Conservation (phyloP, 2,888 invertebrate species). For the Synergus umbraculus region DNA sequence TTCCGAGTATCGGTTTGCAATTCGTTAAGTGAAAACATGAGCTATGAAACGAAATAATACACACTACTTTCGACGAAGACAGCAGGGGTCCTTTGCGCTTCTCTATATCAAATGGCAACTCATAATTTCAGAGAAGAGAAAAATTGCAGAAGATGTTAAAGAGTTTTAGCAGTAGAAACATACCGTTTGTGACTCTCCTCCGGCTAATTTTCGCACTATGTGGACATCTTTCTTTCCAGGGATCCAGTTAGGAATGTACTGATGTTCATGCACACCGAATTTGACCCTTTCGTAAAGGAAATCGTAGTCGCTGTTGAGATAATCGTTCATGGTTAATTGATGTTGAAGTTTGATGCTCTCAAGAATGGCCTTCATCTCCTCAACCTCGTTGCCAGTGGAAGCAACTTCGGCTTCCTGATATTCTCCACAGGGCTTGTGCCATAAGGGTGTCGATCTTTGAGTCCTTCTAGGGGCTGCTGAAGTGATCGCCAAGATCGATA, state of each 20-base stretch:
- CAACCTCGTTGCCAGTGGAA: constrained; percentile 21
- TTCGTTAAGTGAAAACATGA: neutral
- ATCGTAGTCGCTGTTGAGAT: constrained; percentile 72
- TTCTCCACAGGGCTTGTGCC: constrained; percentile 73
- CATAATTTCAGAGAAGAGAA: neutral
- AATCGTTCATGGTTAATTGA: constrained; percentile 68
- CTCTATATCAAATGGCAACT: neutral
- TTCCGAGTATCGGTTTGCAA: neutral
- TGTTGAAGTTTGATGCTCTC: constrained; percentile 68
- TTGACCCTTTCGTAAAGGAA: constrained; percentile 72
- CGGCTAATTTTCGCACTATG: constrained; percentile 60
- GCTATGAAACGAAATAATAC: neutral
- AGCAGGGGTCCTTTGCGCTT: neutral
- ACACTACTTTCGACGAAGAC: neutral
- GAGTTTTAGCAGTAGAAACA: constrained; percentile 46
- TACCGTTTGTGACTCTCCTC: constrained; percentile 62
- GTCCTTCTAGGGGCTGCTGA: constrained; percentile 52
- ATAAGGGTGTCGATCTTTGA: constrained; percentile 61
- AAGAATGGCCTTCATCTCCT: constrained; percentile 60
- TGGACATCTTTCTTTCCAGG: constrained; percentile 71
- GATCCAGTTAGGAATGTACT: constrained; percentile 76
- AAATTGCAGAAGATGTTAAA: neutral
- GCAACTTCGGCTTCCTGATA: constrained; percentile 53
- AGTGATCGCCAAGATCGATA: constrained; percentile 23
- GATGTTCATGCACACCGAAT: constrained; percentile 70